These are phyloP conservation scores for Garrulus glandarius DNA, from an alignment of 2,797 vertebrate species.

Conservation along the genomic window DNA sequence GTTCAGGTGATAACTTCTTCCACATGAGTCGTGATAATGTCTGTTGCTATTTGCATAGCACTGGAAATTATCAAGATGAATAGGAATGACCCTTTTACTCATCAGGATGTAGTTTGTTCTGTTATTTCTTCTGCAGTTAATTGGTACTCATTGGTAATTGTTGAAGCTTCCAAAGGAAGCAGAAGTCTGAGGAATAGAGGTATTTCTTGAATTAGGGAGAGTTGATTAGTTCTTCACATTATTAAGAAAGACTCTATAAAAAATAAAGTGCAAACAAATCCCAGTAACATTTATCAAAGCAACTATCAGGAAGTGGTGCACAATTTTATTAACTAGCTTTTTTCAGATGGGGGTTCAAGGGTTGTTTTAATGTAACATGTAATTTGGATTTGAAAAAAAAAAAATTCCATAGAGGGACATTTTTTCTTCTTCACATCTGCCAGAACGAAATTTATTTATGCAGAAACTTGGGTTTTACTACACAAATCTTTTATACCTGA, in stretches of 20 bases:
- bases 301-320: neutral
- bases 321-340: neutral
- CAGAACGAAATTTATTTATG: neutral
- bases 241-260: neutral
- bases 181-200: neutral
- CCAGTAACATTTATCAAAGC: neutral
- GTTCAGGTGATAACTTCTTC: slow-evolving; percentile 25
- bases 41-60: slow-evolving; percentile 35
- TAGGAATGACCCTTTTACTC: slow-evolving; percentile 15
- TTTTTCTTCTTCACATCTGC: neutral
- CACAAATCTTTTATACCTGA: neutral
- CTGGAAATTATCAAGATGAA: slow-evolving; percentile 39
- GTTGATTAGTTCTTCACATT: neutral
- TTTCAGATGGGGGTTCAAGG: neutral
- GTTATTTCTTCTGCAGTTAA: slow-evolving; percentile 9
- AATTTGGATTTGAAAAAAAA: neutral
- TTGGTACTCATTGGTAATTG: neutral
- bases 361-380: neutral
- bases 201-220: neutral
- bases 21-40: slow-evolving; percentile 29
- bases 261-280: neutral
- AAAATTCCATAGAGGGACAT: neutral
- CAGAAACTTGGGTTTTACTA: neutral
- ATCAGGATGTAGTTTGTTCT: neutral
- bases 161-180: neutral